Base-by-base conservation (phyloP, 2,888 invertebrate genomes). In the Caenorhabditis sinica region DNA sequence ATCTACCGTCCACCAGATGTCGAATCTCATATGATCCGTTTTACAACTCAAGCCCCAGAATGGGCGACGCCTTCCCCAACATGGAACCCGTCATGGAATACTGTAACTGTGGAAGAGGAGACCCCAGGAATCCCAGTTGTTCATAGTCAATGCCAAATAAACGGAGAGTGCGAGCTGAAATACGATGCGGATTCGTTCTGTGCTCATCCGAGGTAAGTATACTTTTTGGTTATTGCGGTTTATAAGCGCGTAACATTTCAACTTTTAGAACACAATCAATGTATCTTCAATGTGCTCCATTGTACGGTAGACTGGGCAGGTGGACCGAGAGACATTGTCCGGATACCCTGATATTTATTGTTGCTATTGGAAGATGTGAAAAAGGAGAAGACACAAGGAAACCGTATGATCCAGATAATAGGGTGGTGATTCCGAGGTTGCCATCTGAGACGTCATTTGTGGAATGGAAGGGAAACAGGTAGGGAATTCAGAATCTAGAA, bases 261-360 rank as follows among this genome's bases (percentile, higher is more conserved):
- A n/a, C n/a, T n/a, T 79, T 43, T 49, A 87, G 85, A 45, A 43
- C 75, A 45, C 82, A 82, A 6, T 84, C 87, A n/a, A 68, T 72
- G 56, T 87, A 87, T 60, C 71, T 88, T 13, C 86, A 88, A 83
- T 88, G 88, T 68, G 83, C 87, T 63, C 88, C 88, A 49, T 53
- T 87, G 30, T 80, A 83, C 49, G 87, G 87, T 15, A 72, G 86
- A 61, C 43, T 74, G 17, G 88, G 88, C 17, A 40, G 83, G 43
- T 88, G 88, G 88, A 86, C 87, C 4, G 82, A 82, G 17, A 15
- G 88, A 40, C 68, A 75, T 33, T 88, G 88, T 75, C 88, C 88
- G 0, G 85, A 85, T 30, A 86, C 87, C 0, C 66, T 88, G n/a
- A 20, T 85, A 28, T 88, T 88, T 71, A 49, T 87, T 8, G 77